A percentile compares a stretch with the other conserved stretches of the same genome.
Evolutionary conservation across 1,140 invertebrate genomes (phyloP).

Genomic region (Drosophila lini): DNA sequence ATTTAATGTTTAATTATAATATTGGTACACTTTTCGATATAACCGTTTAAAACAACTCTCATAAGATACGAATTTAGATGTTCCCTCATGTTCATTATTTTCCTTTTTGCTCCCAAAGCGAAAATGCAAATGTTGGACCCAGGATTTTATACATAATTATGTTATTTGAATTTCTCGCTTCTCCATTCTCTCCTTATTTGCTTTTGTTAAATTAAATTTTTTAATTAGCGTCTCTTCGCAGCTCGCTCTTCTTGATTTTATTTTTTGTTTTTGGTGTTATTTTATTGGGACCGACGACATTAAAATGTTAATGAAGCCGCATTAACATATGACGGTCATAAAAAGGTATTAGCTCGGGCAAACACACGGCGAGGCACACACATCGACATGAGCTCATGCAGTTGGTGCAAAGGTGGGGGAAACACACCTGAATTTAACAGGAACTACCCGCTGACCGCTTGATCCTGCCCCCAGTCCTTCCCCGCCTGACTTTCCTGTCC

Average conservation of each 20-base stretch:
- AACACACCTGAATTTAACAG: slow-evolving; percentile 52
- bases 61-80: background rate
- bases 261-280: slow-evolving; percentile 30
- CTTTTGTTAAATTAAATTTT: slow-evolving; percentile 73
- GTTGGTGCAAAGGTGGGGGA: slow-evolving; percentile 30
- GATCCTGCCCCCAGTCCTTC: slow-evolving; percentile 49
- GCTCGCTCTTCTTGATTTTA: slow-evolving; percentile 23
- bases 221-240: slow-evolving; percentile 60
- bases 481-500: slow-evolving; percentile 27
- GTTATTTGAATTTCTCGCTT: slow-evolving; percentile 35
- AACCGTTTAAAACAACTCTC: background rate
- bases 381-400: slow-evolving; percentile 56
- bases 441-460: slow-evolving; percentile 74
- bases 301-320: slow-evolving; percentile 81
- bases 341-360: slow-evolving; percentile 74
- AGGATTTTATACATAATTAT: slow-evolving; percentile 31
- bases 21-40: background rate
- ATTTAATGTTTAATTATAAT: background rate
- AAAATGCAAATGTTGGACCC: background rate
- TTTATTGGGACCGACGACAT: slow-evolving; percentile 67
- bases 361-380: slow-evolving; percentile 46
- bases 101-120: background rate
- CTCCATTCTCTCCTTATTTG: slow-evolving; percentile 51
- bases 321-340: slow-evolving; percentile 81
- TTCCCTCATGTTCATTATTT: background rate